Conservation (phyloP, 2,113 vertebrate species). For the Ctenomys sociabilis region DNA sequence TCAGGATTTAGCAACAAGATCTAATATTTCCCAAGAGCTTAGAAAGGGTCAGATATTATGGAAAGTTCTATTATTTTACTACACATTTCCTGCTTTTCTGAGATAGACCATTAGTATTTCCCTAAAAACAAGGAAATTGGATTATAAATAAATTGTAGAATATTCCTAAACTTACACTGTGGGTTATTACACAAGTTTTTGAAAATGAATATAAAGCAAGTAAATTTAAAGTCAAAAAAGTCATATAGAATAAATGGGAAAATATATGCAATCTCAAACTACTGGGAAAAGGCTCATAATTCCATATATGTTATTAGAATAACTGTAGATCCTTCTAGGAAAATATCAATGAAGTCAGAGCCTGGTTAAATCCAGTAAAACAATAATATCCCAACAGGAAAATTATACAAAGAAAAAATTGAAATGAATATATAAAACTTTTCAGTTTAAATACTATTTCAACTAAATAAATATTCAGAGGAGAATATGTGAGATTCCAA, state of each 20-base stretch:
- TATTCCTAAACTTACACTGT: neutral
- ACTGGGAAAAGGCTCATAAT: neutral
- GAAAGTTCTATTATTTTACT: neutral
- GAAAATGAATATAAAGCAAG: neutral
- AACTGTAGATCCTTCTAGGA: neutral
- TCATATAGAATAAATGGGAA: neutral
- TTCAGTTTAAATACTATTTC: neutral
- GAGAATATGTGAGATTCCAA: neutral
- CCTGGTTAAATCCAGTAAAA: neutral
- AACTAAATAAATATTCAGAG: neutral
- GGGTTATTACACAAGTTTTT: neutral
- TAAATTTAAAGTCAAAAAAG: neutral
- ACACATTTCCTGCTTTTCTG: neutral
- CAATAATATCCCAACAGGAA: neutral
- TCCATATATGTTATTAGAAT: neutral
- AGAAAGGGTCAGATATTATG: neutral
- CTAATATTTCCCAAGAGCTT: neutral
- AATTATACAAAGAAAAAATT: neutral
- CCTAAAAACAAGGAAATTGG: slow-evolving; percentile 43
- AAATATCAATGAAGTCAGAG: neutral
- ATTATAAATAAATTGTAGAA: neutral
- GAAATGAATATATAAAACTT: neutral
- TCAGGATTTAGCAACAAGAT: neutral
- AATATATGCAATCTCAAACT: neutral
- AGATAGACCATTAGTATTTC: neutral